Base-by-base conservation (phyloP, 1,140 invertebrate species). In the Philopotamus ludificatus region DNA sequence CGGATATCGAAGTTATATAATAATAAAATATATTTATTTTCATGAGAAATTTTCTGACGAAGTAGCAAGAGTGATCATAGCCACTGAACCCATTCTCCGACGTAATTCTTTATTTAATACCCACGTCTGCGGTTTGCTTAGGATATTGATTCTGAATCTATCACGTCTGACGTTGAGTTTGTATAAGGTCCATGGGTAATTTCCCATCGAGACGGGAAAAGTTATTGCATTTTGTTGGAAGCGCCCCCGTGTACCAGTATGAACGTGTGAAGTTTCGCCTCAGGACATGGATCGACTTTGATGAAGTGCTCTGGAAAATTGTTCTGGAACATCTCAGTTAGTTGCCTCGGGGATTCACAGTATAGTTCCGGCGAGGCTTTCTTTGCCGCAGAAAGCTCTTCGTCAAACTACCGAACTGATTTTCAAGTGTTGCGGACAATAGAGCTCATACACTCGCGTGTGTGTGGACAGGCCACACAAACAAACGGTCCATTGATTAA, bases 271-370 rank as follows among this genome's bases (percentile, higher is more conserved):
- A 47, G 10, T 47, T 47, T 12, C n/a, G 10, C 44, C 18, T 16
- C 44, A 16, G 44, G 44, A 20, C 44, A 20, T 20, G 18, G 44
- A 47, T 47, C 44, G 44, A 47, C 44, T 47, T 47, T 47, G 44
- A 47, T 47, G 44, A 47, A 47, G 44, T 47, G 44, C 44, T 47
- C 44, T 12, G 18, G 44, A 47, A 47, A 47, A 47, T 16, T 47
- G 18, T 47, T 20, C 18, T 47, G 4, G 44, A 47, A 20, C 28
- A 34, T 34, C 4, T 34, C 28, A 34, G 28, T 34, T 34, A 34
- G 28, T 34, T 34, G 28, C 28, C 28, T 12, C 4, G 12, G 28
- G 28, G 28, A 34, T 34, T 4, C 28, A 7, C 28, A n/a, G n/a
- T 34, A 34, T 34, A 34, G 28, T 34, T 34, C 28, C 12, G 12